These are phyloP conservation scores for Grallaria varia DNA, from an alignment of 2,113 vertebrate species.

Conservation along the genomic window DNA sequence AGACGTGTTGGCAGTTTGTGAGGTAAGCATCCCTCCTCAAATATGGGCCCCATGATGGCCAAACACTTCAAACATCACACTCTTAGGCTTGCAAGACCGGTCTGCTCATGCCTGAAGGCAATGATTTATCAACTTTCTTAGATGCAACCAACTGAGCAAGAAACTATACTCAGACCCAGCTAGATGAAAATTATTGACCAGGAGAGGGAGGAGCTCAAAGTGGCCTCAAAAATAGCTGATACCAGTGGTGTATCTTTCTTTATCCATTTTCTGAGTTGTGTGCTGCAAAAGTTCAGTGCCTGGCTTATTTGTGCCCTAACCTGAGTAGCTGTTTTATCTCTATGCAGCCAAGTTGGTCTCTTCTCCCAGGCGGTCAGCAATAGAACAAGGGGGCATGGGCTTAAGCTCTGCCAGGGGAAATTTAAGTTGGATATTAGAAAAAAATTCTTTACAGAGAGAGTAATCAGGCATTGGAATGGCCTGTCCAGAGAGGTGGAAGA, in stretches of 20 bases:
- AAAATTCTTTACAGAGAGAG: no score
- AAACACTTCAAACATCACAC: not conserved
- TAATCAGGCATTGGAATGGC: no score
- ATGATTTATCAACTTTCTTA: not conserved
- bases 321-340: not conserved
- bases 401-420: no score
- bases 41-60: not conserved
- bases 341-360: not conserved
- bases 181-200: not conserved
- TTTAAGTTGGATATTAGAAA: no score
- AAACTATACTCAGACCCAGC: not conserved
- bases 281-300: not conserved
- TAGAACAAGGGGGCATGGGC: no score
- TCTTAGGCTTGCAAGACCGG: not conserved
- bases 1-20: fast-evolving
- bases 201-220: not conserved
- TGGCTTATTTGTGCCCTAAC: not conserved
- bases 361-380: no score
- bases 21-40: not conserved
- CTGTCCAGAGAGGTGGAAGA: no score
- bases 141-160: not conserved
- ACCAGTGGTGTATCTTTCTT: not conserved
- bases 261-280: not conserved
- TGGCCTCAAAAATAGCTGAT: not conserved
- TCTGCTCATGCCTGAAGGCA: not conserved